Conservation (phyloP, 2,113 vertebrate genomes). For the Platichthys flesus region DNA sequence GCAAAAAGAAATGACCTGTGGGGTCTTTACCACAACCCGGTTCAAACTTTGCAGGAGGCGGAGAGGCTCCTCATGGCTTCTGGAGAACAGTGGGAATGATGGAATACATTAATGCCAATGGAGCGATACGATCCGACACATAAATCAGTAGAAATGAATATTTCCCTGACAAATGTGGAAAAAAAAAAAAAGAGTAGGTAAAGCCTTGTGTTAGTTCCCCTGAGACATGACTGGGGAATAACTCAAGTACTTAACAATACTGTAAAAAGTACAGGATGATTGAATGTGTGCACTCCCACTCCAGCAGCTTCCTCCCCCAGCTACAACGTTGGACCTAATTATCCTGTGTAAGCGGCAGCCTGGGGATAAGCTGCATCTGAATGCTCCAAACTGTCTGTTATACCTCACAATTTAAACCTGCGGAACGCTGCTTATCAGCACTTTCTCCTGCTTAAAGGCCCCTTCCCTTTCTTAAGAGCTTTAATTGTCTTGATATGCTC, state of each 20-base stretch:
- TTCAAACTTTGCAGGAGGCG: conserved; percentile 69
- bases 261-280: conserved; percentile 60
- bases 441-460: conserved; percentile 33
- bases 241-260: conserved; percentile 69
- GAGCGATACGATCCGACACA: conserved; percentile 72
- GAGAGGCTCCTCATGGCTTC: conserved; percentile 56
- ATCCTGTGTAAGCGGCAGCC: conserved; percentile 65
- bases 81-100: conserved; percentile 59
- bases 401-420: conserved; percentile 51
- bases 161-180: conserved; percentile 62
- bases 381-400: conserved; percentile 62
- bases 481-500: conserved; percentile 71
- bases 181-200: conserved; percentile 17
- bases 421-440: conserved; percentile 45
- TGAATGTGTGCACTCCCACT: conserved; percentile 72
- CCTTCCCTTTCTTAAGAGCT: conserved; percentile 27
- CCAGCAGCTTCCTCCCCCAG: conserved; percentile 63
- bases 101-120: conserved; percentile 75
- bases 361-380: conserved; percentile 61
- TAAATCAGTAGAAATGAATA: conserved; percentile 76
- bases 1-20: conserved; percentile 59
- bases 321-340: conserved; percentile 72
- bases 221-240: conserved; percentile 52
- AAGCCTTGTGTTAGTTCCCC: conserved; percentile 67
- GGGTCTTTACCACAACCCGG: conserved; percentile 66